Evolutionary conservation across 64 coral and sea anemone species (phyloP), one percentile per base, ranked within the genome.

Genomic region (Montipora cactus): DNA sequence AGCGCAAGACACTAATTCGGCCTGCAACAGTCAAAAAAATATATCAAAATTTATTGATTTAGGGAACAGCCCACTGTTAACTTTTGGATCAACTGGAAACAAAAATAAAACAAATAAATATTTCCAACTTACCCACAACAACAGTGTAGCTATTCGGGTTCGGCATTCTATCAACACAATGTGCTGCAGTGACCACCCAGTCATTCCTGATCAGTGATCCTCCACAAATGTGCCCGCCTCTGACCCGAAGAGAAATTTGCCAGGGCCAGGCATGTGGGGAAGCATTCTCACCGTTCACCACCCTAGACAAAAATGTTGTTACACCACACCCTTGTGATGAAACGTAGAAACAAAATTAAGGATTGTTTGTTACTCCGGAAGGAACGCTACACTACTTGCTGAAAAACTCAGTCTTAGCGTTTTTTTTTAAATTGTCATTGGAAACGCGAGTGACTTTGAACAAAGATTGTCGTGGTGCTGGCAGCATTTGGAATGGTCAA

Each of bases 241-340:
- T 70, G 0, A 49, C 1, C 5, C 83, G 46, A 5, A 97, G 81
- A 1, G 95, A 97, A 6, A 97, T 92, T 80, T 97, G 95, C 95
- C 95, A 97, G 2, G 95, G 95, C 83, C 89, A 94, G 1, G 87
- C 89, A 79, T 88, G 73, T 7, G 66, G 92, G 23, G 53, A 15
- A 14, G 95, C 93, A 61, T 94, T 94, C 12, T 76, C 20, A n/a
- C 95, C 95, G 13, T 94, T 94, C 2, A 97, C 93, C 0, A 97
- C 67, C 22, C 95, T 88, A 3, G 95, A 86, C 1, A 57, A 57
- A 46, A 23, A 59, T 18, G 47, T 51, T 12, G 46, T 59, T 23
- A 49, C 18, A 7, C 82, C 82, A 68, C 82, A 86, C 4, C 82
- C 82, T 86, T 19, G 53, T 11, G 11, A 37, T 37, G 37, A 37